These are phyloP conservation scores for Tachuris rubrigastra DNA, from an alignment of 2,113 vertebrate species.

Conservation along the genomic window DNA sequence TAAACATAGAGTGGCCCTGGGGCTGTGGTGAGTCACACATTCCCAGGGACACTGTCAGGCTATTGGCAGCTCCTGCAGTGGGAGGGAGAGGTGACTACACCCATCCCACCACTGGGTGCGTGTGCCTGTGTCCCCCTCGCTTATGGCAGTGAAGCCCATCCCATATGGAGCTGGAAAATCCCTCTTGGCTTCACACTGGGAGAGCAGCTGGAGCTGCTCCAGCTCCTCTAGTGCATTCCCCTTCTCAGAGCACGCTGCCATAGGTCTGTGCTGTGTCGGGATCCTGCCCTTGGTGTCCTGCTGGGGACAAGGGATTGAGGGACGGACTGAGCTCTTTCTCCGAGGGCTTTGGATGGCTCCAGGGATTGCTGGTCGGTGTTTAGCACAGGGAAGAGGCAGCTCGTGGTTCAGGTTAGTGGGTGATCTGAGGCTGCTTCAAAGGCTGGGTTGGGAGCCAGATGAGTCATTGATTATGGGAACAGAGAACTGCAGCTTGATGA, in stretches of 20 bases:
- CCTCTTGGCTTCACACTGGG: neutral
- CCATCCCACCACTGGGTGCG: rapidly evolving
- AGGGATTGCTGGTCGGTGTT: rapidly evolving
- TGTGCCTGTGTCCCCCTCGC: rapidly evolving
- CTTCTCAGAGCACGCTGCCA: rapidly evolving
- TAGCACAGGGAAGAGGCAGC: neutral
- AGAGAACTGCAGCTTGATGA: neutral
- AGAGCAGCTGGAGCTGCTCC: neutral
- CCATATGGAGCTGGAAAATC: neutral
- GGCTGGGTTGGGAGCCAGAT: neutral
- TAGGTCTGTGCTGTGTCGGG: rapidly evolving
- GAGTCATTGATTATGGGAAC: neutral
- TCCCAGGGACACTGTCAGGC: neutral
- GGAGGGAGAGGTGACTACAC: neutral
- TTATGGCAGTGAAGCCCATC: rapidly evolving
- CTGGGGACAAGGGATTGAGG: rapidly evolving
- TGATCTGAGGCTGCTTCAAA: neutral
- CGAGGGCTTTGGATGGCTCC: rapidly evolving
- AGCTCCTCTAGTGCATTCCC: neutral
- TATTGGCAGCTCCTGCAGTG: neutral
- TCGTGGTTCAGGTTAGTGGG: neutral
- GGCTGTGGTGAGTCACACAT: neutral
- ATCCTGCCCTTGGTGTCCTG: neutral
- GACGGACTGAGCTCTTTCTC: neutral
- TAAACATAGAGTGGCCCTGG: neutral